Evolutionary conservation across 2,113 vertebrate species (phyloP).

Genomic region (Mystacornis crossleyi): DNA sequence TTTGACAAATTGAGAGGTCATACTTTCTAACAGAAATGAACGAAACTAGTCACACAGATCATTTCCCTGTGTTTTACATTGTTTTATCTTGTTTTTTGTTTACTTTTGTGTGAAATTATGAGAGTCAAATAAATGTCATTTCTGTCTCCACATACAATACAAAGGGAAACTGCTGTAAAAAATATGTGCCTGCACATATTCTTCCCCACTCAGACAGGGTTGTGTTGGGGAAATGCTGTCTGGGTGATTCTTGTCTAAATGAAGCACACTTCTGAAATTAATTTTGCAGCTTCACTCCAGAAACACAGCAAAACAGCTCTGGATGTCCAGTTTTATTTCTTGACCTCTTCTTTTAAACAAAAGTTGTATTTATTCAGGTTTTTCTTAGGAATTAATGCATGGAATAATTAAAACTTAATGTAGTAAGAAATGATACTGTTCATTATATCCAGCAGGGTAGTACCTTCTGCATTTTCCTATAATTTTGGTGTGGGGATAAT

Average conservation of each 20-base stretch:
- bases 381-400: slow-evolving; percentile 69
- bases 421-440: slow-evolving; percentile 78
- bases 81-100: slow-evolving; percentile 68
- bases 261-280: slow-evolving; percentile 4
- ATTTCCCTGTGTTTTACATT: slow-evolving; percentile 66
- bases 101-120: slow-evolving; percentile 64
- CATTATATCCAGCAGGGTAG: slow-evolving; percentile 73
- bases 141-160: slow-evolving; percentile 10
- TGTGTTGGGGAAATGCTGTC: background rate
- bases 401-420: slow-evolving; percentile 83
- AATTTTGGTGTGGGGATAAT: slow-evolving; percentile 90
- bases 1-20: slow-evolving; percentile 78
- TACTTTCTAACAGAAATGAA: slow-evolving; percentile 74
- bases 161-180: slow-evolving; percentile 48
- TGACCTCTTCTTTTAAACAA: background rate
- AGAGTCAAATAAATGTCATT: slow-evolving; percentile 49
- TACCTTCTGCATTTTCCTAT: slow-evolving; percentile 77
- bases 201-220: background rate
- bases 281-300: slow-evolving; percentile 10
- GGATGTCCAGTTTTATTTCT: background rate
- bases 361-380: slow-evolving; percentile 62
- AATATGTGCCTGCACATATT: slow-evolving; percentile 16
- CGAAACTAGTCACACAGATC: slow-evolving; percentile 63
- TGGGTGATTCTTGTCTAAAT: background rate
- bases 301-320: background rate